Conservation (phyloP, 2,888 invertebrate species). For the Drosophila antonietae region DNA sequence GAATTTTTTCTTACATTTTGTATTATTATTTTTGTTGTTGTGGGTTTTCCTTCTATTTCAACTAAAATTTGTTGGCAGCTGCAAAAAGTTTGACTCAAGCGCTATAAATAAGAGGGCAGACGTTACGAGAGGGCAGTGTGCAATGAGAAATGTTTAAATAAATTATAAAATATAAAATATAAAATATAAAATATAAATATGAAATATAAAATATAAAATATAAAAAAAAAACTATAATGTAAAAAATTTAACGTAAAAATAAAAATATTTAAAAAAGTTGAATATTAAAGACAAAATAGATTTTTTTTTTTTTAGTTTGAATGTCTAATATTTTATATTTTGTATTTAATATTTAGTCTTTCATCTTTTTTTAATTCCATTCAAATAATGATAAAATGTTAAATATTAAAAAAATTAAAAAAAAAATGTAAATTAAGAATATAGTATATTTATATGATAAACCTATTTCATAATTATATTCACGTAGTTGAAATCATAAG, state of each 20-base stretch:
- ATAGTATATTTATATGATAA: neutral
- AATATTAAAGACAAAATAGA: too few relatives aligned
- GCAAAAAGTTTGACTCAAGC: conserved; percentile 10
- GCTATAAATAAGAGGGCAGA: conserved; percentile 2
- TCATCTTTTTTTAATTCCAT: too few relatives aligned
- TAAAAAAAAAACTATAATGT: neutral
- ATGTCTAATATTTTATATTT: too few relatives aligned
- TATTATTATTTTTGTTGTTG: neutral
- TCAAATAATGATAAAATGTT: neutral
- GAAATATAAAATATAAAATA: neutral
- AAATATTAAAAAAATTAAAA: neutral
- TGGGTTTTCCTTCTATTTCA: conserved; percentile 33
- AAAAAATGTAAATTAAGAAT: neutral
- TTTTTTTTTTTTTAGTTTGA: too few relatives aligned
- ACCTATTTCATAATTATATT: neutral
- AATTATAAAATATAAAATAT: neutral
- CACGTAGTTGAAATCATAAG: neutral
- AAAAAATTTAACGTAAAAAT: too few relatives aligned
- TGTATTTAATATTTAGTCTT: too few relatives aligned
- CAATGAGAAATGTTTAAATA: neutral
- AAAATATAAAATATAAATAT: neutral
- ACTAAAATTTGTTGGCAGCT: conserved; percentile 39
- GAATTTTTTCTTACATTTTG: conserved; percentile 13
- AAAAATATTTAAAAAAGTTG: too few relatives aligned
- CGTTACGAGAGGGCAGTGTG: neutral